Conservation (phyloP, 2,113 vertebrate genomes). For the Lathamus discolor region DNA sequence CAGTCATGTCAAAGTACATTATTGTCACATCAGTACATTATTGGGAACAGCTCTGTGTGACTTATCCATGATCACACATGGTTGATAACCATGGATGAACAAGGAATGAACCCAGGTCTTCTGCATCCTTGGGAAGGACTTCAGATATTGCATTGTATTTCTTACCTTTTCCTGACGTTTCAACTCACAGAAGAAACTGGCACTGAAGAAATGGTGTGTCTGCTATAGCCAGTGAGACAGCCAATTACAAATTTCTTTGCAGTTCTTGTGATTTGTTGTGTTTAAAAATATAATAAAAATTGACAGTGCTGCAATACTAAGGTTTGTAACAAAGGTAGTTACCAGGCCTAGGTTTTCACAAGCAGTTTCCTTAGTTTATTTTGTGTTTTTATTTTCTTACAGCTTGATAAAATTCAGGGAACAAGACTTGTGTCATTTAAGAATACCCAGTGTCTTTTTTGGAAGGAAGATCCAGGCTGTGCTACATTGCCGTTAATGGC, state of each 20-base stretch:
- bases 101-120: not conserved
- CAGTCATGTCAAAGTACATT: rapidly evolving
- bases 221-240: not conserved
- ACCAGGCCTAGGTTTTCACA: not conserved
- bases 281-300: not conserved
- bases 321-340: not conserved
- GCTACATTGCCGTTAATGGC: slow-evolving; percentile 32
- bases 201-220: not conserved
- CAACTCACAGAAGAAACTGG: not conserved
- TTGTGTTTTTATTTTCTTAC: not conserved
- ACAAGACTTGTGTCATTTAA: not conserved
- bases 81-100: not conserved
- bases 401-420: not conserved
- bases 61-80: not conserved
- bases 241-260: not conserved
- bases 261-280: not conserved
- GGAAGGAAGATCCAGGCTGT: not conserved
- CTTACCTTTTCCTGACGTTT: not conserved
- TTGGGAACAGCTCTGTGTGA: not conserved
- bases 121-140: not conserved
- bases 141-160: not conserved
- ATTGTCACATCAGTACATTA: not conserved
- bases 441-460: slow-evolving; percentile 3
- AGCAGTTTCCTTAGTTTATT: not conserved
- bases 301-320: not conserved